Percentiles rank a stretch among this genome's conserved stretches.
These are phyloP conservation scores for Cotesia vestalis DNA, from an alignment of 1,140 invertebrate genomes.

Conservation along the genomic window DNA sequence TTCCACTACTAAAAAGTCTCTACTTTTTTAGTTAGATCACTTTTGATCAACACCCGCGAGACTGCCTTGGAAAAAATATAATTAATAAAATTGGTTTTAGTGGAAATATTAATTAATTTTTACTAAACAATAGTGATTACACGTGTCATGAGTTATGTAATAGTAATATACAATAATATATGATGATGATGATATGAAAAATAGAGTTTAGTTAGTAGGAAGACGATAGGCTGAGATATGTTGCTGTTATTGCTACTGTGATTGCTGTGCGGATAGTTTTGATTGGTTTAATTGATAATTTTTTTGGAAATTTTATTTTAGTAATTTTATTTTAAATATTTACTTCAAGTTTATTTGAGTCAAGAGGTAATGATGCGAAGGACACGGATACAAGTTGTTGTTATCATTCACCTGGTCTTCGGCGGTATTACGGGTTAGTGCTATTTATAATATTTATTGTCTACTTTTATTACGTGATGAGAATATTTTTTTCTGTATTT, in stretches of 20 bases:
- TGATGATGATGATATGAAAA: neutral
- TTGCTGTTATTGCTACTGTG: no score
- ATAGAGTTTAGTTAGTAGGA: neutral
- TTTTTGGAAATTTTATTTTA: no score
- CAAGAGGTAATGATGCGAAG: conserved; percentile 31
- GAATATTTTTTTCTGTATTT: neutral
- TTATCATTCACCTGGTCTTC: conserved; percentile 22
- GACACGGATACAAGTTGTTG: conserved; percentile 11
- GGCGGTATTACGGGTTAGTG: conserved; percentile 25
- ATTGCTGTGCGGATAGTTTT: no score
- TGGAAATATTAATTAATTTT: neutral
- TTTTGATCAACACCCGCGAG: neutral
- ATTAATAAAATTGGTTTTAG: neutral
- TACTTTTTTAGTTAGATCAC: neutral
- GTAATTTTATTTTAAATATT: no score
- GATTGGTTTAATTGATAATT: no score
- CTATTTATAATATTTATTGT: conserved; percentile 7
- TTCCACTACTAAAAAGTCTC: neutral
- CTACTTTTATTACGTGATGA: conserved; percentile 1
- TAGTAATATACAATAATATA: neutral
- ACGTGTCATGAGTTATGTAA: conserved; percentile 36
- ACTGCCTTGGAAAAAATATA: neutral
- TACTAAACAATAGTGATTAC: conserved; percentile 10
- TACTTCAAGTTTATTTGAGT: neutral
- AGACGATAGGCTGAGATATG: no score